Base-by-base conservation (phyloP, 2,888 invertebrate species). In the Agriopis marginaria region DNA sequence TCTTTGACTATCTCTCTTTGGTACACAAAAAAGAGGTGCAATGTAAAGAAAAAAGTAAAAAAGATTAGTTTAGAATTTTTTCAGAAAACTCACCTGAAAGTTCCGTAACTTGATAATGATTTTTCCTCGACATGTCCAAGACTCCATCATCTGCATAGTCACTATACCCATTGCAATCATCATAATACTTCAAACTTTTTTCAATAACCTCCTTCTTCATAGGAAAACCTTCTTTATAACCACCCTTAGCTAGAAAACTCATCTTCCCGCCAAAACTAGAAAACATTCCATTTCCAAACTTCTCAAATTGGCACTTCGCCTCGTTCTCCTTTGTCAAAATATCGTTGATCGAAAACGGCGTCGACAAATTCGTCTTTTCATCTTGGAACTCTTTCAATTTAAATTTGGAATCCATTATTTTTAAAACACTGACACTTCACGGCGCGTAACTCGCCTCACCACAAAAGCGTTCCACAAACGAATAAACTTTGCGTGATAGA, bases 261-360 rank as follows among this genome's bases (percentile, higher is more conserved):
- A 89, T 82, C 82, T 90, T 91, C 88, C 84, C 90, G 87, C 90
- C 91, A 84, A 89, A 92, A 84, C 80, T 80, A 61, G 87, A 84
- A 78, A 89, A 91, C 86, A 86, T 89, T 86, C 86, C 87, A 86
- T 89, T 89, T 82, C 92, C 92, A 84, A 91, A 90, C 74, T 89
- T 89, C 82, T 92, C 92, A 84, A 91, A 90, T 74, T 89, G 88
- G 78, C 88, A 92, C 84, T 89, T 93, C 73, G 86, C 84, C 70
- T 92, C 93, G 63, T 91, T 93, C 82, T 94, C 95, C 75, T 91
- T 93, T n/a, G 96, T 96, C 81, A 97, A 87, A 84, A 97, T 97
- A 80, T 97, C 96, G 79, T 96, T 96, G 66, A 97, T 97, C 10
- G 96, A 96, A 88, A 97, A 97, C 47, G 97, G 96, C 10, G 96